Evolutionary conservation across 2,113 vertebrate genomes (phyloP).

Genomic region (Panurus biarmicus): DNA sequence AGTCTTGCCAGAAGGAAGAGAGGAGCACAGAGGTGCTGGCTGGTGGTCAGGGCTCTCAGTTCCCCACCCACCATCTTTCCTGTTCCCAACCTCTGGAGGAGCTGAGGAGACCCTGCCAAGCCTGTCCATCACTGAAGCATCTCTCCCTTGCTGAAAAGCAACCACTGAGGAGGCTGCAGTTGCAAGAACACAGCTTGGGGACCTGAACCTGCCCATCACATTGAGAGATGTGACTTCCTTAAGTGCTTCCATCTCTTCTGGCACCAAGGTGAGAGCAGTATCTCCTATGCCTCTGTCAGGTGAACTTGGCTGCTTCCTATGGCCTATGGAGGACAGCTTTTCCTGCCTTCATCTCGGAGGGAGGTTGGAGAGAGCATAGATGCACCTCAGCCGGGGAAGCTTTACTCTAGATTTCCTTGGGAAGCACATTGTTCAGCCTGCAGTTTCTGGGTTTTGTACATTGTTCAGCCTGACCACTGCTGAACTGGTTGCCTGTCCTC

Average conservation of each 20-base stretch:
- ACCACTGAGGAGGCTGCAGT: background rate
- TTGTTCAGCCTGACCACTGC: background rate
- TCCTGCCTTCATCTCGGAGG: background rate
- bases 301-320: background rate
- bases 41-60: background rate
- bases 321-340: background rate
- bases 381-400: background rate
- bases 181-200: background rate
- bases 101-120: background rate
- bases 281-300: background rate
- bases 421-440: background rate
- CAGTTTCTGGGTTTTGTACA: background rate
- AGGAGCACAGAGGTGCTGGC: background rate
- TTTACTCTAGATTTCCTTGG: accelerated
- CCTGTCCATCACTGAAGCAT: background rate
- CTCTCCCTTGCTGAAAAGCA: background rate
- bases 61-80: background rate
- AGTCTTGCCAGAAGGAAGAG: background rate
- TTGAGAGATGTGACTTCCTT: accelerated
- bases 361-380: background rate
- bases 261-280: background rate
- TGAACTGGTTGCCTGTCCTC: background rate
- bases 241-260: background rate
- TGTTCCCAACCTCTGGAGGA: background rate
- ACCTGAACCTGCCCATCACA: background rate